phyloP scores from a whole-genome alignment of 2,888 invertebrate genomes.

The Ophion ellenae region DNA sequence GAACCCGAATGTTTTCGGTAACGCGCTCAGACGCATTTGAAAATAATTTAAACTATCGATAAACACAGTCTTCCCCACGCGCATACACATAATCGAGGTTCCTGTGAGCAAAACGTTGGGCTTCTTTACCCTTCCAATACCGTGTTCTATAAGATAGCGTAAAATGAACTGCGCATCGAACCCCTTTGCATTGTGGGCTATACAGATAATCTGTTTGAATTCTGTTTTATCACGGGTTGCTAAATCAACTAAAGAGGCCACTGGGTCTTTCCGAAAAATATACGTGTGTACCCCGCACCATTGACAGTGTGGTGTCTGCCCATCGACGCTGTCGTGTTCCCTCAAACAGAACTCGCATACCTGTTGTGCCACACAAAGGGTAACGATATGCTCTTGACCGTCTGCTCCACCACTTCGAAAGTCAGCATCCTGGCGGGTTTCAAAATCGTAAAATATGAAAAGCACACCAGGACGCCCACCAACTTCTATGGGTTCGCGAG shows the following conservation, averaged over 20 bases:
- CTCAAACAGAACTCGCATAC: background rate
- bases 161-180: too few species aligned
- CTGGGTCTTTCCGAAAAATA: too few species aligned
- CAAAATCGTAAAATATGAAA: constrained; percentile 61
- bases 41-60: constrained; percentile 1
- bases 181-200: too few species aligned
- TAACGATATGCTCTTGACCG: background rate
- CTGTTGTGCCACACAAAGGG: constrained; percentile 27
- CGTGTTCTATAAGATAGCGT: too few species aligned
- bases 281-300: too few species aligned
- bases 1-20: too few species aligned
- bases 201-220: too few species aligned
- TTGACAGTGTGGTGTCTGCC: too few species aligned
- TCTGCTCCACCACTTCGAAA: background rate
- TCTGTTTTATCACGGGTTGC: too few species aligned
- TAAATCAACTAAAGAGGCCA: too few species aligned
- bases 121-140: background rate
- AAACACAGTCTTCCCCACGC: background rate
- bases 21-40: background rate
- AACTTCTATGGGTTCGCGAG: too few species aligned
- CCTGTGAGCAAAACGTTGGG: background rate
- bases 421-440: constrained; percentile 50
- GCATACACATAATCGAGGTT: background rate
- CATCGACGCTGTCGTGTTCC: background rate
- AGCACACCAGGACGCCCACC: background rate